Evolutionary conservation across 2,888 invertebrate species (phyloP).

Genomic region (Eupithecia insigniata): DNA sequence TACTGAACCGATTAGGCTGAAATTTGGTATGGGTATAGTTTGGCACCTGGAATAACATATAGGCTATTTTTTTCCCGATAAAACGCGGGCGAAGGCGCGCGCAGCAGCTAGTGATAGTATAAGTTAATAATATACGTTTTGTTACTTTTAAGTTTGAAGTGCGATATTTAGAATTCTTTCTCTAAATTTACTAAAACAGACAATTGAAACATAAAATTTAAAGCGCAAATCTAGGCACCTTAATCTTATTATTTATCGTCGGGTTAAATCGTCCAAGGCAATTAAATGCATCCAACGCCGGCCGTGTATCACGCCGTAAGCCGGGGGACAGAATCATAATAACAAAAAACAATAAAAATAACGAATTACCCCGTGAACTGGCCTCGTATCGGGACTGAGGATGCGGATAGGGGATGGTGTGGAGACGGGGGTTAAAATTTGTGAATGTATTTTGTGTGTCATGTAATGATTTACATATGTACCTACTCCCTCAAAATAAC

Average conservation of each 20-base stretch:
- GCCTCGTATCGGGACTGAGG: slow-evolving; percentile 70
- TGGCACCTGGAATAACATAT: no score
- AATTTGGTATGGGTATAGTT: no score
- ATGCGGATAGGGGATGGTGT: slow-evolving; percentile 45
- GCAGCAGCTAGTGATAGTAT: no score
- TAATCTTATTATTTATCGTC: slow-evolving; percentile 81
- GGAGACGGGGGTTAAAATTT: slow-evolving; percentile 48
- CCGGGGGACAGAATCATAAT: slow-evolving; percentile 82
- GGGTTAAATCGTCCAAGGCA: slow-evolving; percentile 74
- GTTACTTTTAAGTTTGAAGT: background rate
- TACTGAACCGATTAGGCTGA: no score
- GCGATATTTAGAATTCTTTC: background rate
- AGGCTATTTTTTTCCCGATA: no score
- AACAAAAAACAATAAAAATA: slow-evolving; percentile 85
- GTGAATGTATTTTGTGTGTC: background rate
- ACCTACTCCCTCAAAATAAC: background rate
- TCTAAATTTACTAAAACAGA: slow-evolving; percentile 13
- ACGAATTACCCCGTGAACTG: slow-evolving; percentile 81
- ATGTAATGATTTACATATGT: no score
- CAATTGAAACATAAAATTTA: slow-evolving; percentile 35
- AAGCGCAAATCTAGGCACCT: slow-evolving; percentile 61
- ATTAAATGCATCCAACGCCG: slow-evolving; percentile 81
- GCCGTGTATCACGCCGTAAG: slow-evolving; percentile 80
- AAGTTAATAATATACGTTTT: no score
- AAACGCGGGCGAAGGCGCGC: no score